A percentile compares a stretch with the other conserved stretches of the same genome.
Evolutionary conservation across 30 jellyfish, hydroid and myxozoan genomes (phyloP).

Genomic region (Turritopsis rubra): DNA sequence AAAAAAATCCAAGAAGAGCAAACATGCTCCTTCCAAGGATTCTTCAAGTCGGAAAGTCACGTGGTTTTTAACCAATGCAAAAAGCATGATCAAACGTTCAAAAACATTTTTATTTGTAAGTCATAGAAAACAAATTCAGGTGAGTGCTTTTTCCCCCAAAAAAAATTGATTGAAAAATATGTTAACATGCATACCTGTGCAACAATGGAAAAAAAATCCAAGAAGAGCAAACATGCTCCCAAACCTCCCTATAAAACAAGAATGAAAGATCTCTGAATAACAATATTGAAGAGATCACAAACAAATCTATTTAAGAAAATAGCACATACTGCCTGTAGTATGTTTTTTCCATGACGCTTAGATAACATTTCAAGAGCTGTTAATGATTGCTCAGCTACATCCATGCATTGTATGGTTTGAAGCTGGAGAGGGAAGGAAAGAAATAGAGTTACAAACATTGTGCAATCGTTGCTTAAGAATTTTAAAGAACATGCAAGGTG

Average conservation of each 20-base stretch:
- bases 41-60: no score
- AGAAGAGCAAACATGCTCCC: conserved; percentile 64
- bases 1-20: conserved; percentile 83
- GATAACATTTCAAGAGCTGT: conserved; percentile 95
- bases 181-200: conserved; percentile 64
- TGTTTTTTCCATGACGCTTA: conserved; percentile 85
- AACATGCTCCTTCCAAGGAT: no score
- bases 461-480: no score
- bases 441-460: background rate
- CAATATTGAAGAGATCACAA: background rate
- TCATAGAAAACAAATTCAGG: no score
- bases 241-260: conserved; percentile 77
- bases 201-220: conserved; percentile 90
- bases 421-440: conserved; percentile 30
- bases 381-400: conserved; percentile 93
- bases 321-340: conserved; percentile 82
- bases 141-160: no score
- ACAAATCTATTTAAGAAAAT: background rate
- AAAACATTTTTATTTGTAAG: no score
- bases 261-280: background rate
- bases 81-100: no score
- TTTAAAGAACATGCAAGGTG: background rate
- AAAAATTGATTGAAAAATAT: background rate
- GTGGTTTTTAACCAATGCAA: no score
- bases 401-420: conserved; percentile 95